phyloP scores from a whole-genome alignment of 2,888 invertebrate species.

The Nebria brevicollis region DNA sequence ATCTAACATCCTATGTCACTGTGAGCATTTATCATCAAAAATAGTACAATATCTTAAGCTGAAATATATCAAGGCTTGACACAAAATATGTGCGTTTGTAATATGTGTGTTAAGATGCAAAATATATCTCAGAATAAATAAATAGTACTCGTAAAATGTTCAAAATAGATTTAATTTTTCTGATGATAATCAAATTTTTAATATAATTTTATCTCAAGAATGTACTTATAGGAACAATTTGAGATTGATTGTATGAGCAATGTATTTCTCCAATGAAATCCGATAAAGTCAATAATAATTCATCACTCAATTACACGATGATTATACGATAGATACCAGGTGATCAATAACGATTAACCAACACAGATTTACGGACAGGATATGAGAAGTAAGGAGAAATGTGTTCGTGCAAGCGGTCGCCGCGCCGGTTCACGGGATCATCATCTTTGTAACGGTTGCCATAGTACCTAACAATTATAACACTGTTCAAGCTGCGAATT shows the following conservation, averaged over 20 bases:
- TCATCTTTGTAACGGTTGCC: conserved; percentile 8
- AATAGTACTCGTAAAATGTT: too few species aligned
- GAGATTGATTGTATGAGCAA: too few species aligned
- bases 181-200: too few species aligned
- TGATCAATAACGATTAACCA: conserved; percentile 31
- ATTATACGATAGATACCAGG: conserved; percentile 34
- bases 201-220: too few species aligned
- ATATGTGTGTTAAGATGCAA: too few species aligned
- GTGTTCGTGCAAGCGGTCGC: neutral
- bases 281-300: conserved; percentile 37
- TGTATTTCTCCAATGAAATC: neutral
- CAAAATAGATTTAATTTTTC: too few species aligned
- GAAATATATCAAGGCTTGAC: neutral
- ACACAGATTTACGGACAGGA: neutral
- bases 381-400: neutral
- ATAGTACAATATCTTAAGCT: neutral
- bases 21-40: neutral
- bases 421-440: neutral
- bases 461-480: conserved; percentile 16
- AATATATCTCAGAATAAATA: too few species aligned
- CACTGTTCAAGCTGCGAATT: conserved; percentile 21
- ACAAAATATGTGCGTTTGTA: neutral
- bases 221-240: too few species aligned
- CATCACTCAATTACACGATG: conserved; percentile 38
- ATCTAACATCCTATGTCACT: neutral